These are phyloP conservation scores for Frankliniella intonsa DNA, from an alignment of 2,888 invertebrate species.

Conservation along the genomic window DNA sequence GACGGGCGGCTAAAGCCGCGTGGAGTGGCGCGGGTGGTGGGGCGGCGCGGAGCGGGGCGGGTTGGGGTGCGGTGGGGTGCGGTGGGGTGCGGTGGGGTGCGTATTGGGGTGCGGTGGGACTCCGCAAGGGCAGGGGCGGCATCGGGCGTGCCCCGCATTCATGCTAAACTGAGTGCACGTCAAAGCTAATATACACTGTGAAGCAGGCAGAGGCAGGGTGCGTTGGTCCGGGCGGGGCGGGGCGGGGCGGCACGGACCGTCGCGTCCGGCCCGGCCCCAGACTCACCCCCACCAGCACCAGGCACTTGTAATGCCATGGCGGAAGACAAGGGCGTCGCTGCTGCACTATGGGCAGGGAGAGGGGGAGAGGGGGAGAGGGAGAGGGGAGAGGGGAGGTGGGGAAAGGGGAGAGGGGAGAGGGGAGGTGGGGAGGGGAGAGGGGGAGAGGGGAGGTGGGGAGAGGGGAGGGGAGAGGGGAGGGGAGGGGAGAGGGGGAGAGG, in stretches of 20 bases:
- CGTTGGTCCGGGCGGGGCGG: neutral
- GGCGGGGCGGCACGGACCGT: neutral
- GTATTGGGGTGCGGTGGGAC: no score
- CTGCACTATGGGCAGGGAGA: neutral
- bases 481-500: neutral
- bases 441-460: no score
- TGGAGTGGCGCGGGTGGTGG: neutral
- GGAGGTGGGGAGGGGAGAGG: neutral
- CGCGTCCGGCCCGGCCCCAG: neutral
- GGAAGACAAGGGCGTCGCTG: no score
- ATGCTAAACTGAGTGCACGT: conserved; percentile 6
- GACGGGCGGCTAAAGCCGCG: neutral
- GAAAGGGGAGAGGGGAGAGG: no score
- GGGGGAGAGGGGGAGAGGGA: neutral
- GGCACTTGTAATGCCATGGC: no score
- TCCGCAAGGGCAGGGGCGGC: no score
- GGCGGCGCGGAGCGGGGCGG: neutral
- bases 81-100: no score
- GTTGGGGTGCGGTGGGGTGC: neutral
- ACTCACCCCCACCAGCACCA: neutral
- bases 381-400: no score
- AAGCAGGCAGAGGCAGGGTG: neutral
- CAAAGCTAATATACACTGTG: conserved; percentile 19
- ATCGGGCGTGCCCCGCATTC: neutral
- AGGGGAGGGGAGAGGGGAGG: neutral